Conservation (phyloP, 1,140 invertebrate genomes). For the Tetramorium simillimum region DNA sequence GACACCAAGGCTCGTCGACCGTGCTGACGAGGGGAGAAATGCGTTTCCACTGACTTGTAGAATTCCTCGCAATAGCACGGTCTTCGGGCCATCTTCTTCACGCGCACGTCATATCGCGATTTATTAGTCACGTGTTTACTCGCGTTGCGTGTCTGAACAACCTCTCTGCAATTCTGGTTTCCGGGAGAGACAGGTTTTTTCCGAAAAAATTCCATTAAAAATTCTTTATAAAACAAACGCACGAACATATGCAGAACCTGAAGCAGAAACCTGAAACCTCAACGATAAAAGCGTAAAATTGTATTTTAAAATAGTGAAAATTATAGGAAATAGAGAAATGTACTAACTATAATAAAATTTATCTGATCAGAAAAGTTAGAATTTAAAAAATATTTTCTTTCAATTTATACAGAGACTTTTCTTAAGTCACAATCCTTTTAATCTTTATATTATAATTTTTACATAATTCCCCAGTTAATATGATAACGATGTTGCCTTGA, state of each 20-base stretch:
- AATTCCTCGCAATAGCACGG: slow-evolving; percentile 25
- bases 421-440: background rate
- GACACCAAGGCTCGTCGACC: slow-evolving; percentile 55
- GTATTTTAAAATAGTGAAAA: background rate
- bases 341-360: background rate
- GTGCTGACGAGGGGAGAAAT: slow-evolving; percentile 15
- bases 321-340: background rate
- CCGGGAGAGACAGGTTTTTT: background rate
- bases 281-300: background rate
- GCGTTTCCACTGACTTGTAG: slow-evolving; percentile 30
- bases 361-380: background rate
- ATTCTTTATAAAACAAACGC: background rate
- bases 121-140: slow-evolving; percentile 33
- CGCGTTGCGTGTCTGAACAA: background rate
- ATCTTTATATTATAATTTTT: background rate
- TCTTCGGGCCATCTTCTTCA: slow-evolving; percentile 21
- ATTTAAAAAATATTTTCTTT: background rate
- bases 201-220: background rate
- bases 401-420: background rate
- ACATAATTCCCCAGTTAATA: background rate
- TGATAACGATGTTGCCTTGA: background rate
- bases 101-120: background rate
- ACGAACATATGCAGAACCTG: background rate
- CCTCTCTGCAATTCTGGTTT: background rate
- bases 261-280: background rate